Evolutionary conservation across 64 coral and sea anemone species (phyloP), one percentile per base, ranked within the genome.

Genomic region (Dendrophyllia cribrosa): DNA sequence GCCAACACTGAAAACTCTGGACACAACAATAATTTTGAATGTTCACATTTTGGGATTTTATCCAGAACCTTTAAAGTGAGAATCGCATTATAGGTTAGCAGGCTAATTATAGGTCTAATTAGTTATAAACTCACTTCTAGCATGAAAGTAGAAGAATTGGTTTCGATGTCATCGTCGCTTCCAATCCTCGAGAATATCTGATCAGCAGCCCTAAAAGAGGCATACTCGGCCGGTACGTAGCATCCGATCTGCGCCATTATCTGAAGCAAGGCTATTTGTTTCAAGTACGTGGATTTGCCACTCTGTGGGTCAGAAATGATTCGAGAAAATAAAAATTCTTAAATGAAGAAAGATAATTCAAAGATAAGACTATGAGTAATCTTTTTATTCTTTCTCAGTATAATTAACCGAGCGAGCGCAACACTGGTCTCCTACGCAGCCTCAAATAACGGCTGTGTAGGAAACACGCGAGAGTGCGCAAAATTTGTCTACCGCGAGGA

Each of bases 241-340:
- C 94, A 96, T 13, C 97, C 97, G 51, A 99, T 96, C 82, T 99
- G 97, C 10, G 97, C 97, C 97, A 96, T 99, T 61, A 99, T 88
- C 66, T 99, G 97, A 16, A 99, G 88, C 48, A 99, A 70, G 0
- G 91, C 94, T 45, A 96, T 87, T 76, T 99, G 97, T 74, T 99
- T 99, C 64, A 99, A 73, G 67, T 99, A 99, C 6, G 97, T 99
- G 51, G 97, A 99, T 74, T 99, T 99, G 24, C 97, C 97, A 84
- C 97, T 99, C 97, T 99, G 55, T 0, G 11, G n/a, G 12, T 21
- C 1, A 51, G 19, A 82, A 9, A 25, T 9, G 1, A 1, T 4
- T 72, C 17, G 9, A 72, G 7, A 5, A 9, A 25, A 7, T 22
- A 7, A 7, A 1, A 19, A 10, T 9, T 0, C 0, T 15, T 9